Evolutionary conservation across 2,888 invertebrate species (phyloP), one percentile per base, ranked within the genome.

Genomic region (Lottia scabra): DNA sequence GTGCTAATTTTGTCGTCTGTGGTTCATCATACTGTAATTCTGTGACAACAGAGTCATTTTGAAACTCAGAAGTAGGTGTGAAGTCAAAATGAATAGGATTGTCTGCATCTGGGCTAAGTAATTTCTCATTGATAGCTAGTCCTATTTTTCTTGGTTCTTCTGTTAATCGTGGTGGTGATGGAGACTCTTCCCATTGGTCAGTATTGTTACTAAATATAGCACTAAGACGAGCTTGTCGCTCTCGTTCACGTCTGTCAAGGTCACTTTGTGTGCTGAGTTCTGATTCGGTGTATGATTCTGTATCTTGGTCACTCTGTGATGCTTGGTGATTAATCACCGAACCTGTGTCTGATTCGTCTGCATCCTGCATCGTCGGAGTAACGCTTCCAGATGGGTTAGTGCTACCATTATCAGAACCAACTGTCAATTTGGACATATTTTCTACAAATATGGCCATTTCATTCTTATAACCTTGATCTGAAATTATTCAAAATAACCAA

Each of bases 361-460:
- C 70, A n/a, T 72, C 76, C 26, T 70, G 76, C 13, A 74, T 56
- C 10, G 56, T 23, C 23, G 56, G 63, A 0, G 77, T 75, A 45
- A 73, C 72, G 27, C 73, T 74, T 63, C 72, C 73, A 46, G 76
- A 75, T n/a, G 46, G 68, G 16, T 26, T 45, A n/a, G 48, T 56
- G 44, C 30, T 56, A 8, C 43, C 67, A 2, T 66, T 30, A 27
- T 67, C 70, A 19, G 43, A 68, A 46, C 74, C 70, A 19, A 68
- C 74, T 6, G 78, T 75, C 71, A 80, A 68, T 48, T 75, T 76
- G 15, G 76, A 80, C 82, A 83, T 83, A 23, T 73, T 67, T 64
- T 81, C 78, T 15, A 80, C 80, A 71, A 83, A 80, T 62, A 75
- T 65, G 5, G 81, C 81, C 80, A 83, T 82, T 65, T 81, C 80